A percentile compares a stretch with the other conserved stretches of the same genome.
These are phyloP conservation scores for Microtus californicus DNA, from an alignment of 2,797 vertebrate species.

Conservation along the genomic window DNA sequence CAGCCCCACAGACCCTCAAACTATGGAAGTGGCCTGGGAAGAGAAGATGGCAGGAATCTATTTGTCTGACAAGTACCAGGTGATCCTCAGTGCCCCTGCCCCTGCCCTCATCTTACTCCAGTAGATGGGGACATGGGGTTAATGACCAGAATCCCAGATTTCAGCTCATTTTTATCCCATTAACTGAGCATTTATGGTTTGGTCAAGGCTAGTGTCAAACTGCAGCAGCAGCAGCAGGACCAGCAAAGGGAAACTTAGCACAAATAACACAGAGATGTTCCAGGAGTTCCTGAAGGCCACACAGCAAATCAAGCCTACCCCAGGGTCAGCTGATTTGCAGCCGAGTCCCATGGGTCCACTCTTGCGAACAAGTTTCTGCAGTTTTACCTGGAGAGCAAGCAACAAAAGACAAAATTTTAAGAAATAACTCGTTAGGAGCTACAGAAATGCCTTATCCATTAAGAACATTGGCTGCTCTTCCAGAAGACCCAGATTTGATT, in stretches of 20 bases:
- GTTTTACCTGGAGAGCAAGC: conserved; percentile 21
- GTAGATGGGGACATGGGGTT: conserved; percentile 74
- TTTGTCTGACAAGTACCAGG: background rate
- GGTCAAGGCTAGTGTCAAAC: conserved; percentile 13
- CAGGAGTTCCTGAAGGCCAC: background rate
- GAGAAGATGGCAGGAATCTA: background rate
- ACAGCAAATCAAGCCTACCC: background rate
- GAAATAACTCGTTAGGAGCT: background rate
- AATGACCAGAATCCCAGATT: conserved; percentile 67
- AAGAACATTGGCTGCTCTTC: background rate
- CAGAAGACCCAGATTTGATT: background rate
- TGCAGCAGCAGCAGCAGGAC: background rate
- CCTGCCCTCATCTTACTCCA: conserved; percentile 27
- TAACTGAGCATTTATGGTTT: conserved; percentile 64
- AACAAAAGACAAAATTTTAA: conserved; percentile 9
- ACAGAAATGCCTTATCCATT: background rate
- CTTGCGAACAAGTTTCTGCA: background rate
- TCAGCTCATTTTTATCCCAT: conserved; percentile 71
- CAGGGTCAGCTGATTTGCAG: background rate
- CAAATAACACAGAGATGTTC: background rate
- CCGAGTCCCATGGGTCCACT: background rate
- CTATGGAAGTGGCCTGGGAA: rapidly evolving
- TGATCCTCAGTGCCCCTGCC: conserved; percentile 9
- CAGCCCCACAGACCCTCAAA: background rate
- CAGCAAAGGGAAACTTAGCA: background rate